These are phyloP conservation scores for Nematostella vectensis DNA, from an alignment of 92 coral and sea anemone genomes.

Conservation along the genomic window DNA sequence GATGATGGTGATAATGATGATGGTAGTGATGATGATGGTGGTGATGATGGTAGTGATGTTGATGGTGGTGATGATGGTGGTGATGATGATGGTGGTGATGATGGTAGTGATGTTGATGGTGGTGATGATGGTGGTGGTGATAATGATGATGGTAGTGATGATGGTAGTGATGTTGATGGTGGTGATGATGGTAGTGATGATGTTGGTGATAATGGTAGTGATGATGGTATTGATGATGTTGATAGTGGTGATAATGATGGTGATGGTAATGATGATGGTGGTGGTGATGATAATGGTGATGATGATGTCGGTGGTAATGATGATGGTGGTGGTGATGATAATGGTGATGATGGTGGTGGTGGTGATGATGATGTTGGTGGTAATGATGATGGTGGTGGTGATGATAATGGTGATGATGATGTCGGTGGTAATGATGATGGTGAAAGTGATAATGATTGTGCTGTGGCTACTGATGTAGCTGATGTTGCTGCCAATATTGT, in stretches of 20 bases:
- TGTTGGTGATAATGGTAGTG: too few relatives aligned
- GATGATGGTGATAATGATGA: too few relatives aligned
- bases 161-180: background rate
- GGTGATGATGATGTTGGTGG: background rate
- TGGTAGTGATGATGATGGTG: too few relatives aligned
- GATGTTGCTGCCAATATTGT: too few relatives aligned
- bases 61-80: too few relatives aligned
- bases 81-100: too few relatives aligned
- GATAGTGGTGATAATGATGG: background rate
- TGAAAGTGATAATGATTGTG: background rate
- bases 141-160: background rate
- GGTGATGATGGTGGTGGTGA: too few relatives aligned
- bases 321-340: slow-evolving; percentile 6
- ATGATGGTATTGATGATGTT: too few relatives aligned
- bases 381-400: background rate
- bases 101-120: too few relatives aligned
- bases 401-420: background rate
- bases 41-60: too few relatives aligned
- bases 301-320: background rate
- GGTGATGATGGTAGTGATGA: too few relatives aligned
- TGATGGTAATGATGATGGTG: background rate
- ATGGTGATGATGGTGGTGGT: background rate
- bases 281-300: background rate
- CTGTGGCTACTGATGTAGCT: too few relatives aligned
- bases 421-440: background rate